phyloP scores from a whole-genome alignment of 2,113 vertebrate species.

The Pomatorhinus ruficollis region DNA sequence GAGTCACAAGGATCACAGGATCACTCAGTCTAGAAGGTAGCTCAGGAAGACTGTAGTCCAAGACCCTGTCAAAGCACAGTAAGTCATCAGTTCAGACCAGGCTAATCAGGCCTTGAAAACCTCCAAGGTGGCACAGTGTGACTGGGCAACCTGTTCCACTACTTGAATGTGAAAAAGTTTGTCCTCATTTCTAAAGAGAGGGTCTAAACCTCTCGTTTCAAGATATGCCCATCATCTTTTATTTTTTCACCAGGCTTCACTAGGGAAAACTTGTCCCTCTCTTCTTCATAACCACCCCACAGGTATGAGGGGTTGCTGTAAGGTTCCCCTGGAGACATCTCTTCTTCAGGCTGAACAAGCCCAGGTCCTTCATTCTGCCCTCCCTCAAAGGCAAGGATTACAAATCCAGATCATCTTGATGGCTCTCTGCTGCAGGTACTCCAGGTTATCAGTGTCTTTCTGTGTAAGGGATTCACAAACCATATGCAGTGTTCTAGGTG shows the following conservation, averaged over 20 bases:
- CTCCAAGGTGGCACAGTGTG: neutral
- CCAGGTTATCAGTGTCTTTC: neutral
- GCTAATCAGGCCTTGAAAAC: neutral
- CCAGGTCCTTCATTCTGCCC: neutral
- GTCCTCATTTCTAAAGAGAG: neutral
- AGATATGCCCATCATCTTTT: neutral
- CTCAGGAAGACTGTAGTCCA: neutral
- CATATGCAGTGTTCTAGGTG: neutral
- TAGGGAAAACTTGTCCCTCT: neutral
- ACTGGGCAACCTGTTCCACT: neutral
- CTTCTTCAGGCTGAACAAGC: neutral
- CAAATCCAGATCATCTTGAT: neutral
- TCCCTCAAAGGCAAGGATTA: neutral
- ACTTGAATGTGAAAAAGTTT: neutral
- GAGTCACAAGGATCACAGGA: neutral
- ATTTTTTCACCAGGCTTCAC: neutral
- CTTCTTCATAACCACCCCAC: neutral
- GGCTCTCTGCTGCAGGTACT: neutral
- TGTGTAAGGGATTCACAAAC: neutral
- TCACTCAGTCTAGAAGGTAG: neutral
- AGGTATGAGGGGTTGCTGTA: neutral
- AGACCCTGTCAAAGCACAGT: neutral
- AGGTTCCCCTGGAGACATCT: neutral
- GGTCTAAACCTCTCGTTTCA: neutral
- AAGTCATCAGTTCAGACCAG: neutral